Evolutionary conservation across 2,888 invertebrate species (phyloP), one percentile per base, ranked within the genome.

Genomic region (Conchocele bisecta): DNA sequence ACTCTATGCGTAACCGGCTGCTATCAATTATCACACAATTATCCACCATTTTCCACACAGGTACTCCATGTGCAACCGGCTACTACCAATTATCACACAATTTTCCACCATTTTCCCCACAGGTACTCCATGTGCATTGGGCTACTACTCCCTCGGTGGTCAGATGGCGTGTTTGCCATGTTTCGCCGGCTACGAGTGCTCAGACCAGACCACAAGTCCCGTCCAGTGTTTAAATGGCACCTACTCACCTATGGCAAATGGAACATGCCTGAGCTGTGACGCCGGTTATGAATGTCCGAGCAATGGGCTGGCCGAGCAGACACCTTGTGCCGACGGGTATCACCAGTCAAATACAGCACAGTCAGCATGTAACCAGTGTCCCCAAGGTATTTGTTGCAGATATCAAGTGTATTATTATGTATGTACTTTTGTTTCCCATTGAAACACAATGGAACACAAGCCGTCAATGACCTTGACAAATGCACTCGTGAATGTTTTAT

Each of bases 371-470:
- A 79, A 71, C 13, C 75, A 81, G 59, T 89, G 89, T 76, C 64
- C 79, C 15, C 78, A 83, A 82, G 89, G 89, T 89, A 73, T 67
- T n/a, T n/a, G n/a, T n/a, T n/a, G n/a, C n/a, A n/a, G n/a, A n/a
- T n/a, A n/a, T n/a, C n/a, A n/a, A n/a, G n/a, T n/a, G n/a, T n/a
- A n/a, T n/a, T n/a, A n/a, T n/a, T n/a, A n/a, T n/a, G n/a, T n/a
- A n/a, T n/a, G n/a, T n/a, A n/a, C n/a, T n/a, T n/a, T n/a, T n/a
- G n/a, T n/a, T n/a, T n/a, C n/a, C n/a, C n/a, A n/a, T n/a, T n/a
- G n/a, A n/a, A n/a, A n/a, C n/a, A n/a, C n/a, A n/a, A n/a, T n/a
- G n/a, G n/a, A n/a, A n/a, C n/a, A n/a, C n/a, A n/a, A n/a, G n/a
- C n/a, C n/a, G n/a, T n/a, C n/a, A n/a, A n/a, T n/a, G n/a, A n/a